Percentiles rank a stretch among this genome's conserved stretches.
Conservation (phyloP, 2,113 vertebrate genomes). For the Aix galericulata region DNA sequence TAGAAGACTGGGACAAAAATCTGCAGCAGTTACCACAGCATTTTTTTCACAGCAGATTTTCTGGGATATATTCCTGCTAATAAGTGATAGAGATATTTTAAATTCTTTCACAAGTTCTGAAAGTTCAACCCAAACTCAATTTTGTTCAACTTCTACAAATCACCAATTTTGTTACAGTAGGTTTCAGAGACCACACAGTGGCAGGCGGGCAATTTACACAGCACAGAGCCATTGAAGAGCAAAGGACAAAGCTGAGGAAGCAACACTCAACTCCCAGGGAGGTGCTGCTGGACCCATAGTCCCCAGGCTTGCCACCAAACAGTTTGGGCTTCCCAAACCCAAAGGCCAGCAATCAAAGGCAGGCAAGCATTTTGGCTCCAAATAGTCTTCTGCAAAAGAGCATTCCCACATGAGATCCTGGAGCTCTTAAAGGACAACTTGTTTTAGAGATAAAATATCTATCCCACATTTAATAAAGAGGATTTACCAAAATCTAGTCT, state of each 20-base stretch:
- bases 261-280: not conserved
- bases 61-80: not conserved
- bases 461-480: not conserved
- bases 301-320: not conserved
- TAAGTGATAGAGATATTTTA: not conserved
- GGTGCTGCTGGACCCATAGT: not conserved
- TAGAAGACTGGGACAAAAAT: not conserved
- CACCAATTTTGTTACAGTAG: not conserved
- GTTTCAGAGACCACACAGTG: not conserved
- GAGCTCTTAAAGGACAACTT: not conserved
- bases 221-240: not conserved
- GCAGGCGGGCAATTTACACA: not conserved
- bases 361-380: not conserved
- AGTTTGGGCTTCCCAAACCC: not conserved
- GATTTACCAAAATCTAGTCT: not conserved
- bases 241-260: not conserved
- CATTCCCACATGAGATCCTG: not conserved
- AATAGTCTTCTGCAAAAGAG: not conserved
- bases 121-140: not conserved
- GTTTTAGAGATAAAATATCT: not conserved
- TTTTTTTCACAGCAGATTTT: not conserved
- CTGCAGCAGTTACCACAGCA: not conserved
- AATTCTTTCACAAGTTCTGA: not conserved
- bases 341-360: not conserved
- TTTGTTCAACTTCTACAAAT: not conserved